A percentile compares a stretch with the other conserved stretches of the same genome.
Conservation (phyloP, 2,797 vertebrate species). For the Sarcophilus harrisii region DNA sequence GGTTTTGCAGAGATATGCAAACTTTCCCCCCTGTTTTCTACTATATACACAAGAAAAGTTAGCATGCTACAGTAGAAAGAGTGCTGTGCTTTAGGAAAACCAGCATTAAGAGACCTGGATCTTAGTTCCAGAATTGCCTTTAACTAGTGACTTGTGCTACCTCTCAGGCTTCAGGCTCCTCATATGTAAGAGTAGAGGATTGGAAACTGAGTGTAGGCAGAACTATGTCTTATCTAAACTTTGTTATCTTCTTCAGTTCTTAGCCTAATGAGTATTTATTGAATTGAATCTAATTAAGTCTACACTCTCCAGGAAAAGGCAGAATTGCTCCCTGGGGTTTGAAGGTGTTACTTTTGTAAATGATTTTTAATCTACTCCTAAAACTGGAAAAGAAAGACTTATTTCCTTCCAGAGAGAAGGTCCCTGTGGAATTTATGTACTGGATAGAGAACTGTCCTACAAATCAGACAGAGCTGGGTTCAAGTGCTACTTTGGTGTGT, state of each 20-base stretch:
- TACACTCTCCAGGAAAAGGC: not conserved
- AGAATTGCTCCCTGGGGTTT: not conserved
- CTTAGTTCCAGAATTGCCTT: not conserved
- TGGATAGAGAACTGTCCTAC: not conserved
- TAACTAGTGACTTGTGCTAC: not conserved
- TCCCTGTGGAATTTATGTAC: not conserved
- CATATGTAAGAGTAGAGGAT: not conserved
- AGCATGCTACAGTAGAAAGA: not conserved
- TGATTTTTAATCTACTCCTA: not conserved
- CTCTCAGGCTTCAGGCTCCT: not conserved
- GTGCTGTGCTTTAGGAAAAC: not conserved
- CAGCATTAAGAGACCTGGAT: not conserved
- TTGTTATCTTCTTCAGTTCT: not conserved
- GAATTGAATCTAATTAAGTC: not conserved
- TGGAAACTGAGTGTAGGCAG: not conserved
- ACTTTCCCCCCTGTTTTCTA: not conserved
- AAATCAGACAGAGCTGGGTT: not conserved
- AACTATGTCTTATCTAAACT: not conserved
- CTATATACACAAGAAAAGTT: not conserved
- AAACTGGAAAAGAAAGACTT: not conserved
- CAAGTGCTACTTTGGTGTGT: not conserved
- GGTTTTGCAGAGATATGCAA: not conserved
- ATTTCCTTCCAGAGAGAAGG: not conserved
- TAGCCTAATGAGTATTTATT: not conserved
- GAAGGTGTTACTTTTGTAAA: accelerated